A percentile compares a stretch with the other conserved stretches of the same genome.
These are phyloP conservation scores for Rhadinocentrus ornatus DNA, from an alignment of 2,797 vertebrate genomes.

Conservation along the genomic window DNA sequence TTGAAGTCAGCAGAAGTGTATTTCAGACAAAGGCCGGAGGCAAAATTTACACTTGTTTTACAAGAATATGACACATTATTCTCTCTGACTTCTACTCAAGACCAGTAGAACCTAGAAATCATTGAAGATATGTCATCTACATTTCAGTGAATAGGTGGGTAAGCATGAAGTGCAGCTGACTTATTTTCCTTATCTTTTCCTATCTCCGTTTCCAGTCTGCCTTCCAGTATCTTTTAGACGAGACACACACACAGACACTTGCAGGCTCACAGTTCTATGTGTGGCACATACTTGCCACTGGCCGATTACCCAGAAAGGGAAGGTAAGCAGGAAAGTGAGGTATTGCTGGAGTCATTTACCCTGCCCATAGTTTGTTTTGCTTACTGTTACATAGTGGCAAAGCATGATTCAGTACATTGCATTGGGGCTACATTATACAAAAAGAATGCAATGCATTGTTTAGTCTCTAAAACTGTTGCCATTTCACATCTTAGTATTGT, in stretches of 20 bases:
- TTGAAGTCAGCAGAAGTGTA: slow-evolving; percentile 72
- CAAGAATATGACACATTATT: slow-evolving; percentile 60
- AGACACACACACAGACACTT: slow-evolving; percentile 23
- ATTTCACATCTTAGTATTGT: slow-evolving; percentile 36
- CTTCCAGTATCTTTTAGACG: slow-evolving; percentile 55
- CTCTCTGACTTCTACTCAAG: slow-evolving; percentile 42
- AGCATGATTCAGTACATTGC: slow-evolving; percentile 43
- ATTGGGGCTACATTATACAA: slow-evolving; percentile 35
- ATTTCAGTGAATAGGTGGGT: slow-evolving; percentile 48
- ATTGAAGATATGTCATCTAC: slow-evolving; percentile 62
- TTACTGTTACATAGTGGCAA: slow-evolving; percentile 44
- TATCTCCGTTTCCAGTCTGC: slow-evolving; percentile 66
- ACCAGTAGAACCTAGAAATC: slow-evolving; percentile 53
- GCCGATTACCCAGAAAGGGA: slow-evolving; percentile 68
- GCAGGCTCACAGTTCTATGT: slow-evolving; percentile 57
- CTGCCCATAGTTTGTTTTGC: slow-evolving; percentile 41
- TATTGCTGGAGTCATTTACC: slow-evolving; percentile 62
- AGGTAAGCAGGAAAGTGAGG: slow-evolving; percentile 59
- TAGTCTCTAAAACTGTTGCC: slow-evolving; percentile 24
- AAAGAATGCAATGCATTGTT: slow-evolving; percentile 38
- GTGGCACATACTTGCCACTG: slow-evolving; percentile 61
- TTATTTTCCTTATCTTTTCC: slow-evolving; percentile 52
- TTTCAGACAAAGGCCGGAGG: slow-evolving; percentile 62
- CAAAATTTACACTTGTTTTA: slow-evolving; percentile 69
- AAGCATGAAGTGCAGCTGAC: slow-evolving; percentile 38